Conservation (phyloP, 2,797 vertebrate species). For the Acomys russatus region DNA sequence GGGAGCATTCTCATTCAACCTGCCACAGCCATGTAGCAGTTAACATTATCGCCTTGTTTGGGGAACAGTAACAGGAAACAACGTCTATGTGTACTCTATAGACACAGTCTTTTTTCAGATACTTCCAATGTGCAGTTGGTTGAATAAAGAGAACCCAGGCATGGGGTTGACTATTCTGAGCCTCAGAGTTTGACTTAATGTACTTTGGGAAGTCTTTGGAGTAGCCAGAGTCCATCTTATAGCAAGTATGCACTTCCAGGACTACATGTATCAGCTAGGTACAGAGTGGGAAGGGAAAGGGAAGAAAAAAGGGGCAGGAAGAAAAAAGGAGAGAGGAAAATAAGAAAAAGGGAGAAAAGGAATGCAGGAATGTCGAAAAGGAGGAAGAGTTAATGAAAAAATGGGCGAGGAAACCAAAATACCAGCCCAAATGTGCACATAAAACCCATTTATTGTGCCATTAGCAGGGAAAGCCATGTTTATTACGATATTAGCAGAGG, state of each 20-base stretch:
- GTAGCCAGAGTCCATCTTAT: background rate
- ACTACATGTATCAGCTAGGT: background rate
- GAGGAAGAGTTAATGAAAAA: background rate
- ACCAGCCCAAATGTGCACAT: too few species aligned
- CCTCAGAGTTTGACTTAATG: background rate
- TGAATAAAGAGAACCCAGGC: background rate
- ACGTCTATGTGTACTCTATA: background rate
- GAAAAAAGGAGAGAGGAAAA: too few species aligned
- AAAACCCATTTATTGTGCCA: background rate
- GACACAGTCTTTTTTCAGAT: background rate
- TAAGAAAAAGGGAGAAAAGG: background rate
- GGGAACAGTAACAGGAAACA: background rate
- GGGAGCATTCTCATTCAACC: background rate
- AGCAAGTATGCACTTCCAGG: background rate
- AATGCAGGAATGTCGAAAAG: background rate
- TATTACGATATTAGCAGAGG: too few species aligned
- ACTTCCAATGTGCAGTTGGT: background rate
- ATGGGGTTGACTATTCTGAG: background rate
- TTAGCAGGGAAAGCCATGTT: background rate
- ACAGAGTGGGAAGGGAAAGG: background rate
- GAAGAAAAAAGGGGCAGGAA: background rate
- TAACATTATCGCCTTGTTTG: background rate
- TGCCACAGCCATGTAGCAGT: background rate
- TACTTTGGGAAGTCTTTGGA: background rate
- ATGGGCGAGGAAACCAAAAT: too few species aligned